Evolutionary conservation across 2,113 vertebrate genomes (phyloP).

Genomic region (Vireo altiloquus): DNA sequence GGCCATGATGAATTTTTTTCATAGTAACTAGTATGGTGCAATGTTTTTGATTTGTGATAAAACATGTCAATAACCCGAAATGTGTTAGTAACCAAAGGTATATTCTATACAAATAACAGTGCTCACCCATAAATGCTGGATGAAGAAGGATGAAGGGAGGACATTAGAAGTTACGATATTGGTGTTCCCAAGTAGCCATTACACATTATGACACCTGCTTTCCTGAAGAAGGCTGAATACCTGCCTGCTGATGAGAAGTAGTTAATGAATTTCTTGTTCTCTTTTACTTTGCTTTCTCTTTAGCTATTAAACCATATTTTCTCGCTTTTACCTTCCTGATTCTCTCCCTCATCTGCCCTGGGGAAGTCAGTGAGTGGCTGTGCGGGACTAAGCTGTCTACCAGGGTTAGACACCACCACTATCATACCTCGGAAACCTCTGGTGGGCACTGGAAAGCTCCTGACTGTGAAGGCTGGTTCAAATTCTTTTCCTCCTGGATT

Average conservation of each 20-base stretch:
- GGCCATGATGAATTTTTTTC: background rate
- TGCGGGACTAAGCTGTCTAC: background rate
- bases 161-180: fast-evolving
- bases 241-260: background rate
- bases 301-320: background rate
- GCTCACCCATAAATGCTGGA: background rate
- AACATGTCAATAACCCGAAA: background rate
- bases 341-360: fast-evolving
- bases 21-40: background rate
- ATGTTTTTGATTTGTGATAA: background rate
- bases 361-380: background rate
- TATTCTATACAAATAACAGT: background rate
- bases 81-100: background rate
- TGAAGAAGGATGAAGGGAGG: background rate
- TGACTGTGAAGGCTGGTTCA: background rate
- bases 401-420: background rate
- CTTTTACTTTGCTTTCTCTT: background rate
- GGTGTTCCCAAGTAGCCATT: background rate
- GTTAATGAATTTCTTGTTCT: background rate
- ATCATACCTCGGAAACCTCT: background rate
- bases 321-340: background rate
- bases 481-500: background rate
- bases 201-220: fast-evolving
- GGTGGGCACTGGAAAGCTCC: background rate
- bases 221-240: background rate